Evolutionary conservation across 2,113 vertebrate species (phyloP).

Genomic region (Neomonachus schauinslandi): DNA sequence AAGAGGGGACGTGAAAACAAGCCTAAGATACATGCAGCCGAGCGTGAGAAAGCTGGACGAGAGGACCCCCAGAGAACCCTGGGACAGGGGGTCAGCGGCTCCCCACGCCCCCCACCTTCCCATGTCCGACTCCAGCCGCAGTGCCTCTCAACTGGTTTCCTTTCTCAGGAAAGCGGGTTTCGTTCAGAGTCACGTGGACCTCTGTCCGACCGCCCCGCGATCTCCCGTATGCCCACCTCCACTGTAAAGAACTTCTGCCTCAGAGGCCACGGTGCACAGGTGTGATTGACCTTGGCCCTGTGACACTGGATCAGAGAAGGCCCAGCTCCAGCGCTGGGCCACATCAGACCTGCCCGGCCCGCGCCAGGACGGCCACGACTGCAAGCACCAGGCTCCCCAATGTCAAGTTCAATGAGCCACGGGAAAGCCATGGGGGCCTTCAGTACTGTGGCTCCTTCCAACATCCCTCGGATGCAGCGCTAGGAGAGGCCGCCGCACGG

Average conservation of each 20-base stretch:
- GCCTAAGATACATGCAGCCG: background rate
- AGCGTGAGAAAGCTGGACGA: background rate
- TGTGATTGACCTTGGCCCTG: background rate
- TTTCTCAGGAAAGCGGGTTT: rapidly evolving
- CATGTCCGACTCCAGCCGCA: background rate
- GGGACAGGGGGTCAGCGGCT: rapidly evolving
- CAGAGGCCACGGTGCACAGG: rapidly evolving
- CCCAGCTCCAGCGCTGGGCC: rapidly evolving
- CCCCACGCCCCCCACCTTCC: background rate
- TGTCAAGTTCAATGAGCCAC: rapidly evolving
- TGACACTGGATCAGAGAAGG: background rate
- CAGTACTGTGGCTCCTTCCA: rapidly evolving
- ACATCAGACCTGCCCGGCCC: rapidly evolving
- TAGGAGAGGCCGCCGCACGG: rapidly evolving
- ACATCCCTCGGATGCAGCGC: rapidly evolving
- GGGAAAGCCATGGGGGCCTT: rapidly evolving
- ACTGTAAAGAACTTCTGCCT: rapidly evolving
- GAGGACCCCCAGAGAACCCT: rapidly evolving
- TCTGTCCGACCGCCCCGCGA: rapidly evolving
- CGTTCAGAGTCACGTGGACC: rapidly evolving
- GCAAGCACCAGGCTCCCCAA: rapidly evolving
- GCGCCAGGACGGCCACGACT: rapidly evolving
- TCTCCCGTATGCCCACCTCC: rapidly evolving
- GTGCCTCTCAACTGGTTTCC: rapidly evolving
- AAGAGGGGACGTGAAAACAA: background rate